Evolutionary conservation across 2,888 invertebrate species (phyloP).

Genomic region (Eupithecia pulchellata): DNA sequence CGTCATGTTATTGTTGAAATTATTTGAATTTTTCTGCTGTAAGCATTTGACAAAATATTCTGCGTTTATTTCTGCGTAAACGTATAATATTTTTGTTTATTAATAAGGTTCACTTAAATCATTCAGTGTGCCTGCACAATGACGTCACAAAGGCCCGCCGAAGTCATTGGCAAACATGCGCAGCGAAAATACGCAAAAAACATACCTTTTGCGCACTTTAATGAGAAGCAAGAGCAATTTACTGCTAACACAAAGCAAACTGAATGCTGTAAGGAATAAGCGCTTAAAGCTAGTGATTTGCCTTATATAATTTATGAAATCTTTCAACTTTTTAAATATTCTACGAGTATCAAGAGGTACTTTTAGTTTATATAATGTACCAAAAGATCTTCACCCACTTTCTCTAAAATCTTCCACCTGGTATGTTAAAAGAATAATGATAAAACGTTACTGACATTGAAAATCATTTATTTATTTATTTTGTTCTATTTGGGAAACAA

Average conservation of each 20-base stretch:
- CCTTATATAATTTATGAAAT: too few species aligned
- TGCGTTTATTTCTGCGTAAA: neutral
- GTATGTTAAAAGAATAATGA: too few species aligned
- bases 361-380: too few species aligned
- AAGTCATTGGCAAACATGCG: constrained; percentile 52
- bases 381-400: too few species aligned
- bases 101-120: constrained; percentile 44
- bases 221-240: constrained; percentile 70
- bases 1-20: neutral
- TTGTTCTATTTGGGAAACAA: too few species aligned
- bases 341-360: too few species aligned
- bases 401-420: too few species aligned
- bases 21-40: neutral
- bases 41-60: neutral
- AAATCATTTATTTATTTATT: too few species aligned
- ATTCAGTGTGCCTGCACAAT: constrained; percentile 41
- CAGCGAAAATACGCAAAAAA: constrained; percentile 46
- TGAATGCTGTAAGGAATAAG: neutral
- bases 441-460: too few species aligned
- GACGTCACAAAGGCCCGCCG: constrained; percentile 61
- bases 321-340: too few species aligned
- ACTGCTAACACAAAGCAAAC: constrained; percentile 51
- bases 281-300: too few species aligned
- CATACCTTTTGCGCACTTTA: constrained; percentile 61
- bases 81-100: constrained; percentile 14